phyloP scores from a whole-genome alignment of 2,113 vertebrate genomes.

The Epinephelus cyanopodus region DNA sequence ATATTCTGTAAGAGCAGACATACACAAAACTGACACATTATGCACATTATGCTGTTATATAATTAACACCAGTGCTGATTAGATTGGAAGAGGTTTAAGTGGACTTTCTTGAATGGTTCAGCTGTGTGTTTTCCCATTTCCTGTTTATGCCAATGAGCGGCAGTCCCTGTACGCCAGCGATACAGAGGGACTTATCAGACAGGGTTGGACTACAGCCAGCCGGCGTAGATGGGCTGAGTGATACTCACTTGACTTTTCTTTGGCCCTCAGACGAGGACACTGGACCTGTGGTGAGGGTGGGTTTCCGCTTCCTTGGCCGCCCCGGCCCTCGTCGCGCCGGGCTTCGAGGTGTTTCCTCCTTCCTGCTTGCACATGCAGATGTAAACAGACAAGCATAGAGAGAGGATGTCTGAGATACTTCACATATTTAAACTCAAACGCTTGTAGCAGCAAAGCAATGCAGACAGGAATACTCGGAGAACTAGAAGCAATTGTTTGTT shows the following conservation, averaged over 20 bases:
- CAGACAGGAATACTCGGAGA: slow-evolving; percentile 11
- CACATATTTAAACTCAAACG: neutral
- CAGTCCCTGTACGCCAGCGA: slow-evolving; percentile 42
- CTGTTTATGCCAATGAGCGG: slow-evolving; percentile 74
- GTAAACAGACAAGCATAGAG: slow-evolving; percentile 37
- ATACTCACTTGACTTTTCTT: slow-evolving; percentile 93
- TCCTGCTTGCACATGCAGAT: slow-evolving; percentile 82
- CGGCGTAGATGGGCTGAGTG: slow-evolving; percentile 33
- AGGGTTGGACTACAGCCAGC: slow-evolving; percentile 39
- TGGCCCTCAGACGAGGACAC: slow-evolving; percentile 82
- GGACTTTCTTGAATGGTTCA: slow-evolving; percentile 64
- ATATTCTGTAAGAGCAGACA: slow-evolving; percentile 26
- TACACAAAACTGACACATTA: slow-evolving; percentile 20
- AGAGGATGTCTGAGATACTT: slow-evolving; percentile 14
- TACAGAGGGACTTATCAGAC: slow-evolving; percentile 56
- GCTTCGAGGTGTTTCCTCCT: slow-evolving; percentile 94
- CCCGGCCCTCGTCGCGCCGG: slow-evolving; percentile 93
- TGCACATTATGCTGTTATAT: slow-evolving; percentile 28
- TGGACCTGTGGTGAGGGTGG: slow-evolving; percentile 73
- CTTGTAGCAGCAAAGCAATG: neutral
- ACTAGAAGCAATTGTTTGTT: neutral
- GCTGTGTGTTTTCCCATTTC: slow-evolving; percentile 67
- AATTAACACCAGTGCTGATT: slow-evolving; percentile 58
- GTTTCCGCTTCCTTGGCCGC: slow-evolving; percentile 93
- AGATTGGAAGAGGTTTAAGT: slow-evolving; percentile 56